These are phyloP conservation scores for Kryptopterus vitreolus DNA, from an alignment of 2,797 vertebrate genomes.

Conservation along the genomic window DNA sequence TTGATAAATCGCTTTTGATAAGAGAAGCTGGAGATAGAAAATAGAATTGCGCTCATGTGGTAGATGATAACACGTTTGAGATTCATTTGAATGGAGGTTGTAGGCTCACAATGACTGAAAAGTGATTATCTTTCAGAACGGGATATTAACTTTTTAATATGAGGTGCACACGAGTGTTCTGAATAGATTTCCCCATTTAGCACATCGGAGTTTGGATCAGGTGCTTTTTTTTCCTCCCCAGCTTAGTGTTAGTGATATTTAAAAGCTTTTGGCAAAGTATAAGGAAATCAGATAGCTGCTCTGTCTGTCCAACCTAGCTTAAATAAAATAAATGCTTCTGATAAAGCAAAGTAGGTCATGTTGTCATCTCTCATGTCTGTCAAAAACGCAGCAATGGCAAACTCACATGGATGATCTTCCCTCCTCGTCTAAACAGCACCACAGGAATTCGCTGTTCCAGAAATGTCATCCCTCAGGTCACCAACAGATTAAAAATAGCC, in stretches of 20 bases:
- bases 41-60: neutral
- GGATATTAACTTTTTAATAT: conserved; percentile 26
- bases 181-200: neutral
- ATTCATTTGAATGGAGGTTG: conserved; percentile 19
- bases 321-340: conserved; percentile 48
- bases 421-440: conserved; percentile 44
- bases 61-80: conserved; percentile 15
- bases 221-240: neutral
- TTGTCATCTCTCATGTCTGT: conserved; percentile 54
- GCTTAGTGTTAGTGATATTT: neutral
- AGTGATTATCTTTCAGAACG: conserved; percentile 5
- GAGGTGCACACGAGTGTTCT: neutral
- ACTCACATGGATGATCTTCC: conserved; percentile 31
- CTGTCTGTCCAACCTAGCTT: conserved; percentile 34
- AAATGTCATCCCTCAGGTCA: conserved; percentile 50
- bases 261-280: conserved; percentile 7
- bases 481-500: conserved; percentile 49
- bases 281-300: conserved; percentile 29
- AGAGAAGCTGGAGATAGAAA: conserved; percentile 8
- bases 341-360: conserved; percentile 53
- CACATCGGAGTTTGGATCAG: conserved; percentile 4
- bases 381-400: conserved; percentile 16
- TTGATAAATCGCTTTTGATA: conserved; percentile 14
- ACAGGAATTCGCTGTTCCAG: conserved; percentile 40
- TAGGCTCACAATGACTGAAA: conserved; percentile 11